These are phyloP conservation scores for Lophius americanus DNA, from an alignment of 2,797 vertebrate species.

Conservation along the genomic window DNA sequence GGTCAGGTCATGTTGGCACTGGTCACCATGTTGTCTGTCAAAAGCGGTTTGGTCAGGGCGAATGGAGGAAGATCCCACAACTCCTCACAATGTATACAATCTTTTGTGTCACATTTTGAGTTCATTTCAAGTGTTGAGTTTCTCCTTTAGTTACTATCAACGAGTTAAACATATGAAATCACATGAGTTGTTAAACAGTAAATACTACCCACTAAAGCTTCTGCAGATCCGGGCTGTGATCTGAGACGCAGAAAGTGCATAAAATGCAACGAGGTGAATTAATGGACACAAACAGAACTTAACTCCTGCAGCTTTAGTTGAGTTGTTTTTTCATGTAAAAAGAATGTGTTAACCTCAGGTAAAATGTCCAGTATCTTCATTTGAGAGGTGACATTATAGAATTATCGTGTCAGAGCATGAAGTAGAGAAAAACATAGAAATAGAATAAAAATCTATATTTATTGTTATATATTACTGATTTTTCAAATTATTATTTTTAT, in stretches of 20 bases:
- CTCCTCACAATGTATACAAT: neutral
- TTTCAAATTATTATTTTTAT: neutral
- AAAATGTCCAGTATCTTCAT: no score
- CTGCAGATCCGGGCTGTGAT: neutral
- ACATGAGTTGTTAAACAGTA: neutral
- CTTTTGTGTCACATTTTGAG: neutral
- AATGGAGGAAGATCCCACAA: neutral
- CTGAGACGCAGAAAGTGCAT: no score
- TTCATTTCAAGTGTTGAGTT: neutral
- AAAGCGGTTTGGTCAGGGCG: slow-evolving; percentile 17
- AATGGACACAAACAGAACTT: neutral
- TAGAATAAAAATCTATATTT: no score
- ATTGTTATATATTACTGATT: neutral
- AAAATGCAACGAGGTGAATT: no score
- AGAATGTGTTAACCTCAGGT: neutral
- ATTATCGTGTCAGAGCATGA: no score
- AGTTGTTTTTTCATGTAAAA: neutral
- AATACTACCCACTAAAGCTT: no score
- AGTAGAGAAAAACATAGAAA: no score
- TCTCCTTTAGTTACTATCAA: neutral
- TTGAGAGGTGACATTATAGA: no score
- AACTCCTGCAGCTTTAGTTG: no score
- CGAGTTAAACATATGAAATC: neutral
- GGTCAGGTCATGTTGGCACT: slow-evolving; percentile 1
- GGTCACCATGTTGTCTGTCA: slow-evolving; percentile 42